Conservation (phyloP, 1,140 invertebrate species). For the Geopemphigus sp. region DNA sequence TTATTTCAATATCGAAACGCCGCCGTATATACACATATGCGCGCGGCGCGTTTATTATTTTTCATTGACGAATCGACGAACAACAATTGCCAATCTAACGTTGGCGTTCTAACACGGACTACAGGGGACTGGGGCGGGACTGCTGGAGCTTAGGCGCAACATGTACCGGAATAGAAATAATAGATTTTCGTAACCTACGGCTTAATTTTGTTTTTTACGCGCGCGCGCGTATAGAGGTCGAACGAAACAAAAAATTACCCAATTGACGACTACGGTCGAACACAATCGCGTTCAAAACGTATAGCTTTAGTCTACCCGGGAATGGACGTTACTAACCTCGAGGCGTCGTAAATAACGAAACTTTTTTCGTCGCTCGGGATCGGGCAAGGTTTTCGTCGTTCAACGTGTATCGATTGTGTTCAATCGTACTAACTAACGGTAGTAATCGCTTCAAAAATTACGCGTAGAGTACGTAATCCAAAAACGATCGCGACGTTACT, state of each 20-base stretch:
- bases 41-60: background rate
- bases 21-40: background rate
- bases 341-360: background rate
- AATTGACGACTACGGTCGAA: background rate
- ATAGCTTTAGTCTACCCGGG: slow-evolving; percentile 9
- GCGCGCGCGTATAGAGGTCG: background rate
- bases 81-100: background rate
- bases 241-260: background rate
- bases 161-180: slow-evolving; percentile 9
- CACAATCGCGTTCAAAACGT: background rate
- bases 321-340: background rate
- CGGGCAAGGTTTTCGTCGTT: background rate
- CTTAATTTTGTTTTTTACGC: background rate
- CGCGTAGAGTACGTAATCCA: no score
- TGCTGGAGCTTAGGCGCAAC: background rate
- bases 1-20: background rate
- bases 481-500: no score
- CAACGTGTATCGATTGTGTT: no score
- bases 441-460: no score
- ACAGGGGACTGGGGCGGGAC: background rate
- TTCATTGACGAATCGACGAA: background rate
- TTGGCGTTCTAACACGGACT: background rate
- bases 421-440: no score
- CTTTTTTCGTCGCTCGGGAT: background rate
- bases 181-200: slow-evolving; percentile 9